Conservation (phyloP, 2,888 invertebrate species). For the Andrena hattorfiana region DNA sequence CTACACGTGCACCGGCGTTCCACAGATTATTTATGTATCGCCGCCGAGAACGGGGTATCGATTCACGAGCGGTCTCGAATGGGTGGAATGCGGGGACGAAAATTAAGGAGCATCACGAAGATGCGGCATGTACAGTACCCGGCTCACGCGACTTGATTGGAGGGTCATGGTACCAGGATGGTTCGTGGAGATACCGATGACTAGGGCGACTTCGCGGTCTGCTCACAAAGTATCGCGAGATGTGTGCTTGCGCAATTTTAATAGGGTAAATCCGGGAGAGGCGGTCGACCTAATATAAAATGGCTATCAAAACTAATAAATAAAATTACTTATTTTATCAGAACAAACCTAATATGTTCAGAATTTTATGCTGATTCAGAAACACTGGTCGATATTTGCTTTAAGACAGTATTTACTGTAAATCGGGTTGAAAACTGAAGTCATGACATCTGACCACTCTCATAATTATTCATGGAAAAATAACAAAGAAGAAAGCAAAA, state of each 20-base stretch:
- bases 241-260: neutral
- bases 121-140: slow-evolving; percentile 7
- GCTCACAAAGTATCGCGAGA: neutral
- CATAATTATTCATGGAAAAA: no score
- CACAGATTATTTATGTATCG: slow-evolving; percentile 65
- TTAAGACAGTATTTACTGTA: no score
- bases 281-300: no score
- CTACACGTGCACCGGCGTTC: slow-evolving; percentile 30
- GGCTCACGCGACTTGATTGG: neutral
- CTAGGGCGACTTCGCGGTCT: neutral
- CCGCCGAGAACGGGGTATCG: slow-evolving; percentile 46
- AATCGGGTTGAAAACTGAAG: no score
- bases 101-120: slow-evolving; percentile 66
- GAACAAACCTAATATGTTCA: no score
- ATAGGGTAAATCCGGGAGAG: no score
- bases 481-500: no score
- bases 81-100: slow-evolving; percentile 44
- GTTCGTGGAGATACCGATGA: neutral
- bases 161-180: slow-evolving; percentile 10
- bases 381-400: no score
- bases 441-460: no score
- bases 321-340: no score
- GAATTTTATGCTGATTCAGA: no score
- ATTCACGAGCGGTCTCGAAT: slow-evolving; percentile 44
- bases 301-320: no score